Evolutionary conservation across 2,888 invertebrate species (phyloP).

Genomic region (Drosophila antonietae): DNA sequence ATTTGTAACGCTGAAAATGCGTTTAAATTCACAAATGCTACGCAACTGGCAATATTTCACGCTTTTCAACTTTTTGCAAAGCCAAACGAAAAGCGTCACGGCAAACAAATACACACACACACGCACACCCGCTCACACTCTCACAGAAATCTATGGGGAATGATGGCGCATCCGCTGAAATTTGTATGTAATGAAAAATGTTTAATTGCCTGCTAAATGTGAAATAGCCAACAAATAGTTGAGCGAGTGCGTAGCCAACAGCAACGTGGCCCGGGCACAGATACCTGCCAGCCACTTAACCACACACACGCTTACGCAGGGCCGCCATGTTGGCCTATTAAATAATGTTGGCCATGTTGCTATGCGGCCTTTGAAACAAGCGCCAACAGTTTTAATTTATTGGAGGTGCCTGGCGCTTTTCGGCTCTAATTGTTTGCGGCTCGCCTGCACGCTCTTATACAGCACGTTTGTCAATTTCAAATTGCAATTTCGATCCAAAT

Average conservation of each 20-base stretch:
- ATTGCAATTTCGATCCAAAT: conserved; percentile 52
- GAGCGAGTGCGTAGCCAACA: conserved; percentile 35
- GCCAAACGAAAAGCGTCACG: conserved; percentile 33
- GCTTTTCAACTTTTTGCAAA: conserved; percentile 31
- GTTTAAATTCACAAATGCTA: conserved; percentile 41
- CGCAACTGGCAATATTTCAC: conserved; percentile 43
- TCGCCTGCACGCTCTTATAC: conserved; percentile 18
- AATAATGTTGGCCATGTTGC: conserved; percentile 49
- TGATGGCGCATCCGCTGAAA: conserved; percentile 23
- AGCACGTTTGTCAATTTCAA: conserved; percentile 56
- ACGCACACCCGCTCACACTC: not conserved
- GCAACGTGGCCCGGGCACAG: conserved; percentile 33
- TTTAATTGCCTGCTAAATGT: conserved; percentile 78
- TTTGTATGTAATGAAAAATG: conserved; percentile 76
- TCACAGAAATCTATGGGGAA: not conserved
- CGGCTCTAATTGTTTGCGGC: conserved; percentile 55
- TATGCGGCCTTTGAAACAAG: conserved; percentile 45
- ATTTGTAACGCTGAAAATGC: conserved; percentile 23
- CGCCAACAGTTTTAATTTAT: conserved; percentile 73
- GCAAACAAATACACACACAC: not conserved
- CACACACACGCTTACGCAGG: conserved; percentile 12
- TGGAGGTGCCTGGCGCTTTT: conserved; percentile 36
- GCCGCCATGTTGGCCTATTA: conserved; percentile 52
- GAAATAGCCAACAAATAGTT: conserved; percentile 68
- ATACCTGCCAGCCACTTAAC: conserved; percentile 63